Conservation (phyloP, 2,113 vertebrate species). For the Astatoreochromis straeleni region DNA sequence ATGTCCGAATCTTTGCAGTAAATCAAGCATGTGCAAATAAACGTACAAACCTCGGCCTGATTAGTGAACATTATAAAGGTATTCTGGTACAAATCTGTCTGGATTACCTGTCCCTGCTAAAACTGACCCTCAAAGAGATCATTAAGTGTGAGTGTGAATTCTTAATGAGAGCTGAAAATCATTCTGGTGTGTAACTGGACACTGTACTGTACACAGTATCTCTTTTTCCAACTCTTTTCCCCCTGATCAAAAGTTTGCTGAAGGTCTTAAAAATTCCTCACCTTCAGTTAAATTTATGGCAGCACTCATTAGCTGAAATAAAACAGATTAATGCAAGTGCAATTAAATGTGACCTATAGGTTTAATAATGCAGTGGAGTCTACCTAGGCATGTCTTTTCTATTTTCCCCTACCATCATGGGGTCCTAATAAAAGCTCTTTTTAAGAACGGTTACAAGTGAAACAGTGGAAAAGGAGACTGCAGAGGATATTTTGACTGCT, state of each 20-base stretch:
- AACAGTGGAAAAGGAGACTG: constrained; percentile 8
- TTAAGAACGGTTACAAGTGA: constrained; percentile 21
- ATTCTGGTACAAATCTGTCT: neutral
- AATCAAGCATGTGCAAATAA: neutral
- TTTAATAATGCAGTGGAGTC: constrained; percentile 61
- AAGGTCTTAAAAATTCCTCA: constrained; percentile 77
- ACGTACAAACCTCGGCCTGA: neutral
- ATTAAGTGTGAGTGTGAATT: constrained; percentile 52
- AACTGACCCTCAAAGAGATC: neutral
- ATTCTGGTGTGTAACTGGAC: constrained; percentile 68
- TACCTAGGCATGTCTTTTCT: constrained; percentile 58
- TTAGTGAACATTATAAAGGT: neutral
- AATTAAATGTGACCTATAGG: constrained; percentile 74
- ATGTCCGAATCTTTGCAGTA: neutral
- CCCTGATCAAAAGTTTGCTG: constrained; percentile 76
- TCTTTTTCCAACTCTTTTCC: constrained; percentile 6
- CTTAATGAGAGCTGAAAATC: constrained; percentile 73
- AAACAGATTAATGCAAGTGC: constrained; percentile 75
- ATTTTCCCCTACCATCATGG: constrained; percentile 31
- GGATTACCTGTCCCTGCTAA: neutral
- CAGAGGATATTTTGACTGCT: neutral
- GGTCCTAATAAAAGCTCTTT: constrained; percentile 46
- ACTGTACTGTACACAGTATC: constrained; percentile 77
- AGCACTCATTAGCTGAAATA: constrained; percentile 77
- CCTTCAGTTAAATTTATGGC: constrained; percentile 76